Evolutionary conservation across 2,888 invertebrate species (phyloP).

Genomic region (Bugulina stolonifera): DNA sequence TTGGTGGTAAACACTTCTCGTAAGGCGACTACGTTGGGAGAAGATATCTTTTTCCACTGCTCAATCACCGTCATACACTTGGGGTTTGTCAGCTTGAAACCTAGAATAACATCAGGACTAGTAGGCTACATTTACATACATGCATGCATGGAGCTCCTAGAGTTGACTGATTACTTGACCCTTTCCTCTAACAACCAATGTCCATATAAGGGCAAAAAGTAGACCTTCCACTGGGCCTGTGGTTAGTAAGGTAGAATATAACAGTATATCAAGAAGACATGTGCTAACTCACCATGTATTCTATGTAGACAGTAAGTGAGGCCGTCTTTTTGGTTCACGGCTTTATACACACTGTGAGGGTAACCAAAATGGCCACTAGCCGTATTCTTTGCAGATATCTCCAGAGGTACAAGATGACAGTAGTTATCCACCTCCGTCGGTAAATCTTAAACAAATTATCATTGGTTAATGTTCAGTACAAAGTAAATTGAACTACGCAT

Average conservation of each 20-base stretch:
- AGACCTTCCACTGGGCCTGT: too few relatives aligned
- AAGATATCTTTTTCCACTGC: conserved; percentile 88
- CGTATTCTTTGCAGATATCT: conserved; percentile 58
- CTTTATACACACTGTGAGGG: conserved; percentile 82
- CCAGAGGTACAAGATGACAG: conserved; percentile 78
- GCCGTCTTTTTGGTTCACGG: conserved; percentile 61
- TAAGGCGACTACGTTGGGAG: conserved; percentile 87
- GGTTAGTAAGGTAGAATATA: too few relatives aligned
- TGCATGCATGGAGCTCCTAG: background rate
- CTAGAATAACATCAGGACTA: too few relatives aligned
- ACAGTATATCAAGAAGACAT: too few relatives aligned
- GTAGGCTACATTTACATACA: background rate
- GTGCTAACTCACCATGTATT: conserved; percentile 64
- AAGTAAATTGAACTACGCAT: too few relatives aligned
- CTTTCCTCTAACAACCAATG: too few relatives aligned
- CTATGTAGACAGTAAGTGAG: conserved; percentile 77
- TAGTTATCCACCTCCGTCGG: conserved; percentile 86
- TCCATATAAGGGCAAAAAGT: too few relatives aligned
- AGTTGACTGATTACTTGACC: too few relatives aligned
- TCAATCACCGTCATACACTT: conserved; percentile 81
- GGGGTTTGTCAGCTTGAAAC: conserved; percentile 72
- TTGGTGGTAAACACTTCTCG: conserved; percentile 90
- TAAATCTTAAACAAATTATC: conserved; percentile 65
- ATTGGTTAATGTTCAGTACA: too few relatives aligned
- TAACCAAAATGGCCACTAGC: conserved; percentile 68